phyloP scores from a whole-genome alignment of 2,113 vertebrate species.

The Gulo gulo region DNA sequence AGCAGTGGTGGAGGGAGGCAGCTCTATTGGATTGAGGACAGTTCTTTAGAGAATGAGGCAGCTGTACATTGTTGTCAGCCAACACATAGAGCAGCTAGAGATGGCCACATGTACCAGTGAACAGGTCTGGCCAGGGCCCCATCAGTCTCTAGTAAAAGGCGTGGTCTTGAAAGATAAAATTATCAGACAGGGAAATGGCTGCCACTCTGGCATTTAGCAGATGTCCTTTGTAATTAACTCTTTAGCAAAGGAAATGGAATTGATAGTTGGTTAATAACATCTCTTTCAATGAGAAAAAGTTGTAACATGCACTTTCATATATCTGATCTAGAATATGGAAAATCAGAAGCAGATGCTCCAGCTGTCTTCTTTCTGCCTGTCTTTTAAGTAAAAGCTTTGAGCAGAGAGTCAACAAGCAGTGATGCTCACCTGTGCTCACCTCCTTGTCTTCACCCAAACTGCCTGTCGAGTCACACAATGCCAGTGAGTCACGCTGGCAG shows the following conservation, averaged over 20 bases:
- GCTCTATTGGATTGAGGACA: neutral
- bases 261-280: neutral
- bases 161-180: neutral
- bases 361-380: neutral
- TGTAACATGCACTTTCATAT: neutral
- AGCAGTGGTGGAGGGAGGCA: neutral
- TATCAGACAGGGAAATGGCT: neutral
- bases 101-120: neutral
- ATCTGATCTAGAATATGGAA: neutral
- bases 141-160: neutral
- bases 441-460: neutral
- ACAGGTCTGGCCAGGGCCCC: no score
- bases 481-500: accelerated
- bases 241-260: neutral
- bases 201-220: neutral
- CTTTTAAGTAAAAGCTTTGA: neutral
- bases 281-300: neutral
- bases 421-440: neutral
- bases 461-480: accelerated
- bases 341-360: accelerated
- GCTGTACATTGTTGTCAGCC: neutral
- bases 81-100: neutral
- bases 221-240: neutral
- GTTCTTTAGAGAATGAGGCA: neutral
- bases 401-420: accelerated